These are phyloP conservation scores for Palythoa grandiflora DNA, from an alignment of 92 coral and sea anemone genomes.

Conservation along the genomic window DNA sequence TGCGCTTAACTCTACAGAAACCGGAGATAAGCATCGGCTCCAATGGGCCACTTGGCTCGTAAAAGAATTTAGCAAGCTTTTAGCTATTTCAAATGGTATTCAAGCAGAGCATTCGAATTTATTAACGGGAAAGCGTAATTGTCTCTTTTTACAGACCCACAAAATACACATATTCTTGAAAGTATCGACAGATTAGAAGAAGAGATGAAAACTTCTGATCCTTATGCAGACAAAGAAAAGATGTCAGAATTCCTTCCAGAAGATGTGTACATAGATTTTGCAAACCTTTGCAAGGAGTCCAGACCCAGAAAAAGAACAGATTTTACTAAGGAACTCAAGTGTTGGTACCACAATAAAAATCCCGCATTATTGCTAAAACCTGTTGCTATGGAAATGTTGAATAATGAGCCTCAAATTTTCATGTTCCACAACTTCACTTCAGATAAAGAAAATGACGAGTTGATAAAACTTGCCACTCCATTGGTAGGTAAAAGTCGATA, in stretches of 20 bases:
- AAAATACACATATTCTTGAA: not conserved
- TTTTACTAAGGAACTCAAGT: slow-evolving; percentile 3
- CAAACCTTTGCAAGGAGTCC: not conserved
- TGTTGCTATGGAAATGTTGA: slow-evolving; percentile 51
- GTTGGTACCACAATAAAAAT: slow-evolving; percentile 45
- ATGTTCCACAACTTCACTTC: slow-evolving; percentile 43
- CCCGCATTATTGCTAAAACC: slow-evolving; percentile 54
- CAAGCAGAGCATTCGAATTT: not conserved
- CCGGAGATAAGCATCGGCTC: too few relatives aligned
- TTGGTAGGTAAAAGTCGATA: slow-evolving; percentile 37
- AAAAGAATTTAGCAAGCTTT: too few relatives aligned
- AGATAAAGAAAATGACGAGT: slow-evolving; percentile 50
- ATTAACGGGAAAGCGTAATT: not conserved
- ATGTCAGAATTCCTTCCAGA: not conserved
- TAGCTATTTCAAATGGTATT: not conserved
- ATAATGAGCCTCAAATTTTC: slow-evolving; percentile 51
- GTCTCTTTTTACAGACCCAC: not conserved
- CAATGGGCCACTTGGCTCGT: too few relatives aligned
- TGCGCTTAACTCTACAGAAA: too few relatives aligned
- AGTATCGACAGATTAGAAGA: not conserved
- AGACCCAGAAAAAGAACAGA: not conserved
- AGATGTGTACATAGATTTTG: not conserved
- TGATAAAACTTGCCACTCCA: slow-evolving; percentile 52
- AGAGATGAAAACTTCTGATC: not conserved
- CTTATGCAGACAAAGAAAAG: slow-evolving; percentile 2